Evolutionary conservation across 2,113 vertebrate genomes (phyloP), one percentile per base, ranked within the genome.

Genomic region (Platanista minor): DNA sequence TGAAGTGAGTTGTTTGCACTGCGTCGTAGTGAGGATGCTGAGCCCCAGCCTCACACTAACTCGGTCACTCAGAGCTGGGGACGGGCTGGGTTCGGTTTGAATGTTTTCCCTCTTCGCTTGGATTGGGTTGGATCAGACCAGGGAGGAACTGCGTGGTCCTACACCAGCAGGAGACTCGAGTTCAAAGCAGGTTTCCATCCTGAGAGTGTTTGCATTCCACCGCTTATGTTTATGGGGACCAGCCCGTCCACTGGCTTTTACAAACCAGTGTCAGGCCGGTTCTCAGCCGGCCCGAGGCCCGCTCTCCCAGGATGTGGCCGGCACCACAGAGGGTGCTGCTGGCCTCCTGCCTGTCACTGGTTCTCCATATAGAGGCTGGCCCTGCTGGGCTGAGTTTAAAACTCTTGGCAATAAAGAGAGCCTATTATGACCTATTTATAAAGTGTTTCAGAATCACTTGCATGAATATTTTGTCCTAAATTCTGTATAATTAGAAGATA

Each of bases 401-500:
- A 41, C 9, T 67, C 54, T 54, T 66, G 67, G 82, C 54, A 15
- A 27, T 33, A 15, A 20, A 41, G 43, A 41, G 88, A 85, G 86
- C 89, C 11, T 2, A 0, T 69, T 72, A 0, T 98, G 97, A 95
- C 97, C 97, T 83, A 96, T 95, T 97, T 97, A 54, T 67, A 18
- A 93, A 83, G 94, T 64, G 31, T 89, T 95, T 78, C 86, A 69
- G 89, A 91, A 87, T 69, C 91, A 17, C 88, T 72, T 82, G 4
- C 71, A 5, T 5, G 96, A 72, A 61, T 89, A 29, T 91, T 95
- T 95, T 39, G 97, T 94, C 97, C 97, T 95, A 94, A 96, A 97
- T 98, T 96, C 91, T 33, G 11, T 84, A 43, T 91, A 95, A 98
- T 94, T 93, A 91, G 97, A 86, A 89, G 95, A 85, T 4, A 78